Evolutionary conservation across 2,888 invertebrate genomes (phyloP).

Genomic region (Aquatica leii): DNA sequence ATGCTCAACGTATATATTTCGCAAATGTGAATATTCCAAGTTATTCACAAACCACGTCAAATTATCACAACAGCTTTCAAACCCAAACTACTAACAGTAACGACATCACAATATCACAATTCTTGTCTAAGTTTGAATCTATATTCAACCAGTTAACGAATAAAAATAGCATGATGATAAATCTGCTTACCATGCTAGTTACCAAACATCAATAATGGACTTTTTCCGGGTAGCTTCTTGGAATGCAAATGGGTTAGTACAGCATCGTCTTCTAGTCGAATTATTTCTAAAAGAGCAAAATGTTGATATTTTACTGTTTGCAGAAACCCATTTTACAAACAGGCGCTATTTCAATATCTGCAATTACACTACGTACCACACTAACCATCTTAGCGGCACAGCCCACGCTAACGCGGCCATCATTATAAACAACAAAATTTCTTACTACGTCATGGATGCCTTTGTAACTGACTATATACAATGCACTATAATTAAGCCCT

Average conservation of each 20-base stretch:
- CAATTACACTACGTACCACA: conserved; percentile 22
- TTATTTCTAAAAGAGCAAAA: conserved; percentile 6
- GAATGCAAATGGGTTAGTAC: no score
- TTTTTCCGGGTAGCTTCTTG: no score
- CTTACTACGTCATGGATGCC: conserved; percentile 27
- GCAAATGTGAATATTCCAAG: no score
- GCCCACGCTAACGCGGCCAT: conserved; percentile 31
- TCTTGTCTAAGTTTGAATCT: no score
- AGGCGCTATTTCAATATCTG: no score
- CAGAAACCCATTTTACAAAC: conserved; percentile 36
- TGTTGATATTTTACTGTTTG: conserved; percentile 32
- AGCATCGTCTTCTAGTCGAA: no score
- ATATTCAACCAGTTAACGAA: no score
- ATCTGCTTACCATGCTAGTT: no score
- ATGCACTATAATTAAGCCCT: conserved; percentile 15
- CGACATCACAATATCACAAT: conserved; percentile 15
- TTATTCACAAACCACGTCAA: conserved; percentile 13
- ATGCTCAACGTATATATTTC: conserved; percentile 10
- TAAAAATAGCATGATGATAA: no score
- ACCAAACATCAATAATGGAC: no score
- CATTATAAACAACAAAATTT: conserved; percentile 29
- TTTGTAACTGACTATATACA: conserved; percentile 26
- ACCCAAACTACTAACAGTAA: no score
- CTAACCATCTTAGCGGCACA: no score
- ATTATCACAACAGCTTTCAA: conserved; percentile 2